phyloP scores from a whole-genome alignment of 2,113 vertebrate species.

The Hemicordylus capensis region DNA sequence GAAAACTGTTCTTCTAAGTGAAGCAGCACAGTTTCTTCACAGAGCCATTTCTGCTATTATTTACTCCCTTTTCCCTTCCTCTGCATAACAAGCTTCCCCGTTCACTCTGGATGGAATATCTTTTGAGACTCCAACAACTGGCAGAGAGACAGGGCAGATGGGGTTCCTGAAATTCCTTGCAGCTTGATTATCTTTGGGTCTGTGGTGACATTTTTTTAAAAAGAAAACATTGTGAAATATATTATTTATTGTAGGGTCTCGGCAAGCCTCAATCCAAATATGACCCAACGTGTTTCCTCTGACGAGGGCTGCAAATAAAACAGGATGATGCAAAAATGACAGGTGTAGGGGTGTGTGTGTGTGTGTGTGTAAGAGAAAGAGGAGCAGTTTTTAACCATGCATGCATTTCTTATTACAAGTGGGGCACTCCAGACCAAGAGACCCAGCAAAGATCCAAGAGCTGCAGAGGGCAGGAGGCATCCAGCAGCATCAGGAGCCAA shows the following conservation, averaged over 20 bases:
- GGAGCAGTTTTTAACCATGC: not conserved
- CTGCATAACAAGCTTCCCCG: not conserved
- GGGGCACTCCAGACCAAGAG: not conserved
- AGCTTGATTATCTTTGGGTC: not conserved
- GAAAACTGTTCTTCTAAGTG: not conserved
- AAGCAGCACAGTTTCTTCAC: not conserved
- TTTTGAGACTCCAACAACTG: not conserved
- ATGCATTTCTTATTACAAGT: not conserved
- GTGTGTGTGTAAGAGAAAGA: not conserved
- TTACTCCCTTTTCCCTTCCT: no score
- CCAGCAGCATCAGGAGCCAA: not conserved
- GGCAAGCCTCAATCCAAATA: not conserved
- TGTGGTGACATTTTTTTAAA: not conserved
- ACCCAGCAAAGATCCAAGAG: not conserved
- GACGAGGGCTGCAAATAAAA: not conserved
- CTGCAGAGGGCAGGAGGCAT: not conserved
- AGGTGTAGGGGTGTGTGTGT: not conserved
- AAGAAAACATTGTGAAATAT: not conserved
- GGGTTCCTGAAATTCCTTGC: not conserved
- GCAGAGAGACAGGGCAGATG: not conserved
- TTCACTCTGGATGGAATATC: not conserved
- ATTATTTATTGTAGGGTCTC: not conserved
- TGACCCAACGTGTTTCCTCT: not conserved
- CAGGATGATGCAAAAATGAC: not conserved
- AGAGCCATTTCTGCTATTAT: not conserved